A percentile compares a stretch with the other conserved stretches of the same genome.
phyloP scores from a whole-genome alignment of 1,140 invertebrate species.

The Psilanteris sp. region DNA sequence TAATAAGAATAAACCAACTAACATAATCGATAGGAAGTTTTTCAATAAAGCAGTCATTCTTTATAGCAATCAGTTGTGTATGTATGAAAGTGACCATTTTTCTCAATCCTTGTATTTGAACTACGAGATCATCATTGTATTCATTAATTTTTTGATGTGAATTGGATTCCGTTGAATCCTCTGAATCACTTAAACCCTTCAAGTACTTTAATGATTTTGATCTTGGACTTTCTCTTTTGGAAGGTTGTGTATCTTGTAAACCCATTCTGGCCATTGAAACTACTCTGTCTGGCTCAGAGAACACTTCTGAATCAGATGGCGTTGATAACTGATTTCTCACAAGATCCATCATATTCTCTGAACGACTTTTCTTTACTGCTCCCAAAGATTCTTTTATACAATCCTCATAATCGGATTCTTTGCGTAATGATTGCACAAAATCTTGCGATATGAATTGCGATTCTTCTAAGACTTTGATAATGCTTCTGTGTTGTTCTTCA shows the following conservation, averaged over 20 bases:
- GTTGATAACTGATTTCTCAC: conserved; percentile 69
- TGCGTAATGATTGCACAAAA: conserved; percentile 68
- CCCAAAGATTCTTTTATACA: too few species aligned
- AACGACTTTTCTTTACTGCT: conserved; percentile 64
- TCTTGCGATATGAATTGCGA: conserved; percentile 73
- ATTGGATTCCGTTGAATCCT: conserved; percentile 73
- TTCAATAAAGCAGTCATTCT: conserved; percentile 60
- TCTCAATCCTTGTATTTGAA: conserved; percentile 70
- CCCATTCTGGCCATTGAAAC: conserved; percentile 89
- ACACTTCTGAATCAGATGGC: conserved; percentile 89
- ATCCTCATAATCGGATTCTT: conserved; percentile 37
- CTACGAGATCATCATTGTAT: conserved; percentile 65
- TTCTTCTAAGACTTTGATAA: conserved; percentile 69
- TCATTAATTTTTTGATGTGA: conserved; percentile 69
- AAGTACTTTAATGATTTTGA: conserved; percentile 63
- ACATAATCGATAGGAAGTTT: conserved; percentile 59
- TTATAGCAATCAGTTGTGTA: conserved; percentile 68
- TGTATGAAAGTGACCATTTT: conserved; percentile 69
- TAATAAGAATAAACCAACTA: conserved; percentile 10
- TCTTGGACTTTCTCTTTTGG: conserved; percentile 62
- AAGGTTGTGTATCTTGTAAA: conserved; percentile 78
- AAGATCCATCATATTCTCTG: conserved; percentile 64
- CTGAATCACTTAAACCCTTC: conserved; percentile 73
- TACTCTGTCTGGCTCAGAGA: conserved; percentile 90
- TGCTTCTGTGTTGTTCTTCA: conserved; percentile 68